Base-by-base conservation (phyloP, 2,797 vertebrate genomes). In the Diglossa cyanea region DNA sequence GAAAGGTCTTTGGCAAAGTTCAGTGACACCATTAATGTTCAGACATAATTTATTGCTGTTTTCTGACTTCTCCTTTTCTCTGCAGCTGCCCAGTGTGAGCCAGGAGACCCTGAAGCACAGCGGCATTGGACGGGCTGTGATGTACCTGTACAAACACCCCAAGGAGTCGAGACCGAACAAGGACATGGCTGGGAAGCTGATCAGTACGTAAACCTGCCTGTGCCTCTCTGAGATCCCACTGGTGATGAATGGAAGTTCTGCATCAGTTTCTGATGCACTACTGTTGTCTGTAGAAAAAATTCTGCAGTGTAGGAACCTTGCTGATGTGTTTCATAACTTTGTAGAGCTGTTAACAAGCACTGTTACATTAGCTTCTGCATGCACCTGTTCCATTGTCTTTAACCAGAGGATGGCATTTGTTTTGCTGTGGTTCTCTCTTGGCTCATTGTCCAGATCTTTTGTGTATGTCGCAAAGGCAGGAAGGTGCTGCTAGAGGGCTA, bases 111-210 rank as follows among this genome's bases (percentile, higher is more conserved):
- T 99, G 98, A 99, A 99, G 95, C 99, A 99, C 97, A 99, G 99
- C 54, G 99, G 99, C 17, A 99, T 99, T 86, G 99, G 99, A 4
- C 98, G 99, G 61, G 98, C 99, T 88, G 99, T 99, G 96, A 99
- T 99, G 99, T 99, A 99, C 94, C 98, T 99, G 21, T 99, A 99
- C 98, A 99, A 99, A 95, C 99, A 99, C 74, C 99, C 99, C 86
- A 99, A 99, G 98, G 99, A 99, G 84, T 99, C 99, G 0, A 97
- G 99, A 9, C 76, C 98, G 6, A 99, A 99, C 98, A 99, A 99
- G 92, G 99, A 99, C 96, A 98, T 99, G 62, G 99, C 99, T 6
- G 99, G 99, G 76, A 99, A 99, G 62, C 98, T 99, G 77, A 99
- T 99, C 97, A 99, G 99, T 99, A 98, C 13, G 98, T 98, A 88